Base-by-base conservation (phyloP, 2,888 invertebrate genomes). In the Pseudanteris insignis region DNA sequence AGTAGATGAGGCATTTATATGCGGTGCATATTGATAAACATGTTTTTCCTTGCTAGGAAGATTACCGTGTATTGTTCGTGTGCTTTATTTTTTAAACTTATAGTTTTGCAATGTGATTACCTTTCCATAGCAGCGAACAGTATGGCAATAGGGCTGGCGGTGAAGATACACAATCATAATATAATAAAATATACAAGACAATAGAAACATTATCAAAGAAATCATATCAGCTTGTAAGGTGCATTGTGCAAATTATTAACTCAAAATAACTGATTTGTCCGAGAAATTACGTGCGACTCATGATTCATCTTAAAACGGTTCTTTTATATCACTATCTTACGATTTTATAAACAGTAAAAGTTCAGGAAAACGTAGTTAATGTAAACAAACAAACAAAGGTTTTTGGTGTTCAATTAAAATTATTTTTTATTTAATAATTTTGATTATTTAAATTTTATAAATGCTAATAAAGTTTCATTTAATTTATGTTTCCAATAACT, bases 101-200 rank as follows among this genome's bases (percentile, higher is more conserved):
- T 75, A 78, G 71, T 77, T 78, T 78, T 80, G 79, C 78, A 76
- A 77, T 75, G 72, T 78, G 79, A 85, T 91, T 94, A 94, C 94
- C 94, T 94, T 89, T 91, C 89, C 81, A 93, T 88, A 81, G 93
- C 89, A 85, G 91, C 92, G 92, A 94, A 92, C 87, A 94, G 91
- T 85, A 90, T 92, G 88, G 92, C 93, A 88, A 94, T 90, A 84
- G 93, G 92, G 91, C 93, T 92, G 90, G 85, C 86, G 81, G 83
- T 83, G 86, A 86, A 88, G 86, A 88, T 84, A 87, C 85, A 88
- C 83, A 86, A 83, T 85, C 85, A 81, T 85, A 78, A 79, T 79
- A 78, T 79, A 78, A 80, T 79, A 78, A 79, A 75, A 77, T 78
- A 76, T 75, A 74, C 73, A 74, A 74, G 70, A 76, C 78, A 75